Evolutionary conservation across 2,113 vertebrate genomes (phyloP).

Genomic region (Rhinogobius similis): DNA sequence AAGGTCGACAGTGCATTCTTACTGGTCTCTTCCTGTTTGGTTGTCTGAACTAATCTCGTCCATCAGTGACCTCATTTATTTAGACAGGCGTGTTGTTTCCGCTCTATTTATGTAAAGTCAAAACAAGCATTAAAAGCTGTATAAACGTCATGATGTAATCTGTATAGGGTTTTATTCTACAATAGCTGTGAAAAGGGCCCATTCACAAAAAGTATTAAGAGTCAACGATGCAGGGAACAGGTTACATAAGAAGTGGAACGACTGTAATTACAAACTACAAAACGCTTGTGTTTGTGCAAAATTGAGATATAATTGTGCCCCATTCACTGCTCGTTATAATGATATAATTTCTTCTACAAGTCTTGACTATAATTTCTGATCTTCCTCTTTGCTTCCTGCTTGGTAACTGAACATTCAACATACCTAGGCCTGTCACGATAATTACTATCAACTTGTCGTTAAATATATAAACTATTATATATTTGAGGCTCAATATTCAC

Average conservation of each 20-base stretch:
- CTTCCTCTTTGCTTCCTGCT: background rate
- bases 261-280: background rate
- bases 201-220: conserved; percentile 4
- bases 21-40: background rate
- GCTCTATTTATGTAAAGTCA: background rate
- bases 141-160: background rate
- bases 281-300: background rate
- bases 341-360: background rate
- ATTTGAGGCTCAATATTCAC: too few species aligned
- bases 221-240: background rate
- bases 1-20: background rate
- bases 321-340: too few species aligned
- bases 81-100: background rate
- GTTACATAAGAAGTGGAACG: background rate
- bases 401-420: background rate
- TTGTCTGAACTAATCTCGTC: background rate
- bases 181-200: background rate
- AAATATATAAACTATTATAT: too few species aligned
- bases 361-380: background rate
- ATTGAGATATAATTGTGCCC: background rate
- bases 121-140: background rate
- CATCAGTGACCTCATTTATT: background rate
- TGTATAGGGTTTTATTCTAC: background rate
- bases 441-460: too few species aligned
- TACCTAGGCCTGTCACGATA: too few species aligned